These are phyloP conservation scores for Hypomecis punctinalis DNA, from an alignment of 2,888 invertebrate species.

Conservation along the genomic window DNA sequence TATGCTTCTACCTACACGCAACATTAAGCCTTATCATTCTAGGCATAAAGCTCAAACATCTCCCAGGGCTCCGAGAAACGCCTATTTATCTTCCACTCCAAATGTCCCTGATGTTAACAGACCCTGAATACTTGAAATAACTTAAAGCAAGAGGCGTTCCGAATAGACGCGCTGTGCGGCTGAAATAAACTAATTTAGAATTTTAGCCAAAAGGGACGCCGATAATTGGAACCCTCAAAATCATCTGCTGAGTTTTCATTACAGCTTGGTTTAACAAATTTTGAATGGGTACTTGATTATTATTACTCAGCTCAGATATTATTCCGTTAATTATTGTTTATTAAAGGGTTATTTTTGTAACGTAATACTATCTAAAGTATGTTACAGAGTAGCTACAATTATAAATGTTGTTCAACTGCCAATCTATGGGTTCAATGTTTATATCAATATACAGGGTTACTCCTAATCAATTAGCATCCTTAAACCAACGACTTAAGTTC, in stretches of 20 bases:
- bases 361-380: no score
- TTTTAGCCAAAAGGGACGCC: constrained; percentile 6
- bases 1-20: neutral
- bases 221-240: constrained; percentile 19
- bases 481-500: no score
- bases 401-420: no score
- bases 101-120: constrained; percentile 23
- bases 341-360: no score
- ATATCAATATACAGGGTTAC: no score
- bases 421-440: no score
- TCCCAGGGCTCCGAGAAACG: constrained; percentile 1
- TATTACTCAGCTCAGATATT: neutral
- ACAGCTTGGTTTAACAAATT: constrained; percentile 5
- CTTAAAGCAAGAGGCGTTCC: constrained; percentile 17
- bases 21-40: neutral
- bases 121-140: constrained; percentile 25
- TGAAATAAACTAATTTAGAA: constrained; percentile 15
- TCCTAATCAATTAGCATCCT: no score
- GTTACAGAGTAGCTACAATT: no score
- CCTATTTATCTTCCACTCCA: constrained; percentile 21
- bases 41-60: neutral
- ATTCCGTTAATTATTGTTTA: no score
- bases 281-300: constrained; percentile 9
- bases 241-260: constrained; percentile 10
- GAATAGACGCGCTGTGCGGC: constrained; percentile 6